phyloP scores from a whole-genome alignment of 1,140 invertebrate species.

The Schlechtendalia chinensis region DNA sequence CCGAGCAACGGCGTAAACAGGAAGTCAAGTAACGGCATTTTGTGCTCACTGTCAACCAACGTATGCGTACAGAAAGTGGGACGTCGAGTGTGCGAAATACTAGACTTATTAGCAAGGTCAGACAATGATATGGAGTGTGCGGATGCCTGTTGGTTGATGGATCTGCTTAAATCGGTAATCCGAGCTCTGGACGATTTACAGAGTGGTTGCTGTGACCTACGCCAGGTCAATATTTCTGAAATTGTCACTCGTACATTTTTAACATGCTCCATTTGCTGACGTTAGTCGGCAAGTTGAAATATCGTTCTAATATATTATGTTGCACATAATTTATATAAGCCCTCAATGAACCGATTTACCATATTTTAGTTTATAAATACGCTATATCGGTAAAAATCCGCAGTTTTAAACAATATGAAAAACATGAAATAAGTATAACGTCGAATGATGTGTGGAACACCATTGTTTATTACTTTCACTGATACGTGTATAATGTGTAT shows the following conservation, averaged over 20 bases:
- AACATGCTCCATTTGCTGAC: neutral
- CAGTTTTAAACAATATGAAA: no score
- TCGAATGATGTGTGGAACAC: no score
- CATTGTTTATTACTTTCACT: no score
- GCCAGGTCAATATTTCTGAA: neutral
- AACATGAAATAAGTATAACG: no score
- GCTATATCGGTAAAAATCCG: no score
- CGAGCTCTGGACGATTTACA: neutral
- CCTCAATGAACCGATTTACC: no score
- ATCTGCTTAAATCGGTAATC: neutral
- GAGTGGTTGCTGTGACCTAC: neutral
- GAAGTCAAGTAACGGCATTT: neutral
- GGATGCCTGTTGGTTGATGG: neutral
- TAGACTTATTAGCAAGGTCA: conserved; percentile 5
- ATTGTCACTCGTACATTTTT: neutral
- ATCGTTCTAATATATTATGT: no score
- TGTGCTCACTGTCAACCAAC: neutral
- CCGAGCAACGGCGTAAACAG: no score
- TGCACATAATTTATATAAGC: no score
- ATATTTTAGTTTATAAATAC: no score
- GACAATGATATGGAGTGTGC: neutral
- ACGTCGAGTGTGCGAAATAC: neutral
- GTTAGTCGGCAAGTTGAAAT: neutral
- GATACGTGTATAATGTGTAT: no score
- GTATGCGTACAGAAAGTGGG: neutral